Percentiles rank a stretch among this genome's conserved stretches.
Conservation (phyloP, 1,140 invertebrate genomes). For the Panagrolaimus sp. region DNA sequence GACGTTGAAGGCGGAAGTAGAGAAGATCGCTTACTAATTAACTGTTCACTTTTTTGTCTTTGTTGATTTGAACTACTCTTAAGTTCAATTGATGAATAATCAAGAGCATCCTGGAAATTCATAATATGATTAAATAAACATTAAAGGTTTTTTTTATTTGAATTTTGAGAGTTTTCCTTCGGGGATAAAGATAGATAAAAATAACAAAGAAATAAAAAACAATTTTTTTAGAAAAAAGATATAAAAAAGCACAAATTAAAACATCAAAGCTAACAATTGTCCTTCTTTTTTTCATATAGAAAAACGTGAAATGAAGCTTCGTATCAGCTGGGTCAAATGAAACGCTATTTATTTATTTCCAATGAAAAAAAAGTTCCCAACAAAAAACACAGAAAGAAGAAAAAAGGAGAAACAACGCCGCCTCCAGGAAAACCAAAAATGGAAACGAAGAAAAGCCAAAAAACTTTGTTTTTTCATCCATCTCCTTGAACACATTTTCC, state of each 20-base stretch:
- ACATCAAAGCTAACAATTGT: background rate
- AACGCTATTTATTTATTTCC: no score
- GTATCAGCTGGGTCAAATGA: no score
- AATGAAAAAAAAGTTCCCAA: no score
- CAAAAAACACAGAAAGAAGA: no score
- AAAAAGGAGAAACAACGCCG: no score
- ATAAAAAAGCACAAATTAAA: background rate
- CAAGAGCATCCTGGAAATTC: conserved; percentile 4
- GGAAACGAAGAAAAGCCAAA: no score
- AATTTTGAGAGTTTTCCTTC: conserved; percentile 1
- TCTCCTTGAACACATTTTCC: no score
- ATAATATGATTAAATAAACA: background rate
- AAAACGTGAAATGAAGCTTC: no score
- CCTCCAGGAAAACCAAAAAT: no score
- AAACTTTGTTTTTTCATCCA: no score
- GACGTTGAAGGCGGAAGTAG: background rate
- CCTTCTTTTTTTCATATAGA: background rate
- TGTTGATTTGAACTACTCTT: background rate
- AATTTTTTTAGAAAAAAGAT: background rate
- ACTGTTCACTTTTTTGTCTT: conserved; percentile 13
- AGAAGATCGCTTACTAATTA: conserved; percentile 10
- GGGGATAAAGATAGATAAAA: background rate
- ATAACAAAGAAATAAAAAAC: background rate
- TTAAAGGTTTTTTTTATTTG: conserved; percentile 1
- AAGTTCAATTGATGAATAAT: background rate